A percentile compares a stretch with the other conserved stretches of the same genome.
phyloP scores from a whole-genome alignment of 2,113 vertebrate species.

The Syngnathus scovelli region DNA sequence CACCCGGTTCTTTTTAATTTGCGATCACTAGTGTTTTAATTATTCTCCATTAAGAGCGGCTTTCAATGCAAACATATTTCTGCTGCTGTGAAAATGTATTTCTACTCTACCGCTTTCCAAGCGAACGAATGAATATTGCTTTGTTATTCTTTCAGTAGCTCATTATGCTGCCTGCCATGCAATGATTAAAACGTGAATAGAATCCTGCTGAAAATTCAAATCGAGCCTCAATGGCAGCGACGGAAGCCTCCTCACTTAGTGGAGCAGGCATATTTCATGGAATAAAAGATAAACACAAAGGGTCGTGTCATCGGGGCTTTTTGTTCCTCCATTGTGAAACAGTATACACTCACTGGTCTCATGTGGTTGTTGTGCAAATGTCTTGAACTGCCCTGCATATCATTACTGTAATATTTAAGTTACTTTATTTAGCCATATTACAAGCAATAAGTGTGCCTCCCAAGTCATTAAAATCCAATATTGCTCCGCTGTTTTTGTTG shows the following conservation, averaged over 20 bases:
- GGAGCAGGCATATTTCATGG: background rate
- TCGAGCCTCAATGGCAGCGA: slow-evolving; percentile 17
- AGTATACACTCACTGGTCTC: background rate
- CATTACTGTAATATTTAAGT: background rate
- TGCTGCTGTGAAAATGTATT: slow-evolving; percentile 39
- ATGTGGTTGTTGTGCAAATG: background rate
- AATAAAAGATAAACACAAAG: slow-evolving; percentile 5
- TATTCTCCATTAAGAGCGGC: slow-evolving; percentile 44
- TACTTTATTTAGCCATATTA: background rate
- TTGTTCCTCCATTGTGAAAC: background rate
- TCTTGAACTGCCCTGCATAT: background rate
- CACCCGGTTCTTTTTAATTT: slow-evolving; percentile 32
- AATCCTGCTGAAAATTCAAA: slow-evolving; percentile 46
- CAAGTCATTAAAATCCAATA: background rate
- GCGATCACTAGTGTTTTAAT: slow-evolving; percentile 53
- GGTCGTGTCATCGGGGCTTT: background rate
- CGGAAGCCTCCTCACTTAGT: slow-evolving; percentile 11
- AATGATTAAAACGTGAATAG: slow-evolving; percentile 65
- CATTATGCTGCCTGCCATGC: slow-evolving; percentile 52
- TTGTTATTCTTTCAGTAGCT: slow-evolving; percentile 55
- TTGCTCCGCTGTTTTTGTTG: too few species aligned
- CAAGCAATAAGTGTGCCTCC: background rate
- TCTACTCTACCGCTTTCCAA: slow-evolving; percentile 38
- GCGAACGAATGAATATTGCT: slow-evolving; percentile 35
- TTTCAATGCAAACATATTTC: slow-evolving; percentile 52